These are phyloP conservation scores for Forbesichthys agassizii DNA, from an alignment of 2,113 vertebrate genomes.

Conservation along the genomic window DNA sequence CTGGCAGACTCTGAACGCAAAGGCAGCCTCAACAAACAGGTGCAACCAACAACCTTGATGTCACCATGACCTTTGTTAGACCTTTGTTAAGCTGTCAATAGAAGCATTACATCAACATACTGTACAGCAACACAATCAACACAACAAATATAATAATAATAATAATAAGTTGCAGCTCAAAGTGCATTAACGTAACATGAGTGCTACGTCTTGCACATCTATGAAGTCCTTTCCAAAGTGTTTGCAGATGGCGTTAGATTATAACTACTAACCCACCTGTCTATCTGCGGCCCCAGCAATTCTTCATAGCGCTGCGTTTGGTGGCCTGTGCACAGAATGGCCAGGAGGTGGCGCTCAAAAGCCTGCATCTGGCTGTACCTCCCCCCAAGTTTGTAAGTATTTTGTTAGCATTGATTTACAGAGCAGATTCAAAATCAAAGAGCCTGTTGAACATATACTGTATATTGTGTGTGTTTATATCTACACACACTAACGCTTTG, in stretches of 20 bases:
- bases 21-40: conserved; percentile 95
- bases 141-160: too few relatives aligned
- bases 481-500: neutral
- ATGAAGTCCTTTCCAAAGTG: neutral
- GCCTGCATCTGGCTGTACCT: conserved; percentile 87
- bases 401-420: neutral
- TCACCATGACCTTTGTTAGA: neutral
- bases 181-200: too few relatives aligned
- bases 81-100: neutral
- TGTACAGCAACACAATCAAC: too few relatives aligned
- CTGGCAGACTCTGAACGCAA: conserved; percentile 94
- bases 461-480: too few relatives aligned
- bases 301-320: conserved; percentile 91
- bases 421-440: too few relatives aligned
- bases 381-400: conserved; percentile 96
- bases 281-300: conserved; percentile 80
- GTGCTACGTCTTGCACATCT: too few relatives aligned
- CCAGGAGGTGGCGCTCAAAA: conserved; percentile 90
- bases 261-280: neutral
- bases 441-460: too few relatives aligned
- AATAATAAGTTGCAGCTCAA: too few relatives aligned
- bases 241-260: neutral
- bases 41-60: conserved; percentile 49
- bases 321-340: conserved; percentile 98
- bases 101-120: too few relatives aligned